Evolutionary conservation across 2,797 vertebrate genomes (phyloP), one percentile per base, ranked within the genome.

Genomic region (Labeo calbasu): DNA sequence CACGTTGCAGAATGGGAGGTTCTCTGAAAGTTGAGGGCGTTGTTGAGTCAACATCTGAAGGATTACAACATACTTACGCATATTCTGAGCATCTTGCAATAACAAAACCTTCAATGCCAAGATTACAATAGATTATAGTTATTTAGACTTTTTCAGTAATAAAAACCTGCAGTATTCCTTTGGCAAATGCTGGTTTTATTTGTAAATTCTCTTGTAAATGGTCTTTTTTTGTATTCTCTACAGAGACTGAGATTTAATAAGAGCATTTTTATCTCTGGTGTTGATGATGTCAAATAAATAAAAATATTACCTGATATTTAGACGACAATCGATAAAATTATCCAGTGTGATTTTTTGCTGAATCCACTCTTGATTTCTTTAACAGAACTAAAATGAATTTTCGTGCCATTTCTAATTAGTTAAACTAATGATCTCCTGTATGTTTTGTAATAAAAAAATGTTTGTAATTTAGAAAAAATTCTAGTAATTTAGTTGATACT

Each of bases 1-100:
- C 82, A 83, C 61, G 36, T 77, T 59, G 65, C 73, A 46, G 82
- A 32, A 14, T 57, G 72, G 36, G 63, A 46, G 36, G 73, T n/a
- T 51, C 48, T 43, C 17, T 59, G 61, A 25, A 77, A 65, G 46
- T 66, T 51, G 11, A 76, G 59, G 72, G 61, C 21, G 36, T 83
- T 23, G 61, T 28, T 69, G 5, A 59, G 51, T 43, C 61, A 83
- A 83, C 40, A 83, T 68, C 28, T 55, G 50, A 68, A 17, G 81
- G 48, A 81, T 69, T 80, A 80, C 78, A 81, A 59, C 51, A 81
- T 46, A 19, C 79, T 80, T 19, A 51, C 8, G 0, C 15, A 55
- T 32, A 70, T 80, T 80, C 17, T 43, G 14, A 25, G 21, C 17
- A 61, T 75, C 28, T 25, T 65, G 36, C 9, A 57, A n/a, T 6